Evolutionary conservation across 2,888 invertebrate genomes (phyloP).

Genomic region (Drosophila hamatofila): DNA sequence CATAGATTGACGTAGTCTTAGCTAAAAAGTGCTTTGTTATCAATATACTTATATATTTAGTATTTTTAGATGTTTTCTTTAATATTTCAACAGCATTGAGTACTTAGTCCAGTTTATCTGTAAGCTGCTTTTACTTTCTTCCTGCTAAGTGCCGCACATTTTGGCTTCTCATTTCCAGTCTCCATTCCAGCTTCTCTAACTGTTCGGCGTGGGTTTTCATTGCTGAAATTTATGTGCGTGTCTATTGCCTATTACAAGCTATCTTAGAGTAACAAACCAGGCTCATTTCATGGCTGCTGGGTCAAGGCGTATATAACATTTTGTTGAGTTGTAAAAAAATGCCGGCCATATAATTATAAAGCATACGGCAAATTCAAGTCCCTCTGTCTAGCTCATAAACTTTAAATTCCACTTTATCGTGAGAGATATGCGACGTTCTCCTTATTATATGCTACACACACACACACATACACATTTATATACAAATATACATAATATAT

Average conservation of each 20-base stretch:
- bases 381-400: conserved; percentile 70
- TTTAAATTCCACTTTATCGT: conserved; percentile 75
- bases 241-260: conserved; percentile 60
- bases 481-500: conserved; percentile 31
- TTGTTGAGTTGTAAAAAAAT: conserved; percentile 61
- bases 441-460: conserved; percentile 56
- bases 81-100: neutral
- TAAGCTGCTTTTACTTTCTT: neutral
- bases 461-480: conserved; percentile 24
- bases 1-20: neutral
- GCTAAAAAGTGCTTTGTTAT: conserved; percentile 6
- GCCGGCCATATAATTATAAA: conserved; percentile 68
- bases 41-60: neutral
- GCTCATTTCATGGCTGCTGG: conserved; percentile 21
- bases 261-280: conserved; percentile 41
- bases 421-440: conserved; percentile 51
- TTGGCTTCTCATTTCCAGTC: conserved; percentile 7
- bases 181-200: conserved; percentile 2
- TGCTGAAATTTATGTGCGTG: conserved; percentile 44
- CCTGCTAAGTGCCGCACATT: conserved; percentile 8
- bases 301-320: conserved; percentile 52
- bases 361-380: conserved; percentile 46
- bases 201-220: conserved; percentile 32
- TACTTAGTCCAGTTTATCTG: neutral
- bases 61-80: neutral